A percentile compares a stretch with the other conserved stretches of the same genome.
These are phyloP conservation scores for Vannuccia rotundouncinata DNA, from an alignment of 2,888 invertebrate species.

Conservation along the genomic window DNA sequence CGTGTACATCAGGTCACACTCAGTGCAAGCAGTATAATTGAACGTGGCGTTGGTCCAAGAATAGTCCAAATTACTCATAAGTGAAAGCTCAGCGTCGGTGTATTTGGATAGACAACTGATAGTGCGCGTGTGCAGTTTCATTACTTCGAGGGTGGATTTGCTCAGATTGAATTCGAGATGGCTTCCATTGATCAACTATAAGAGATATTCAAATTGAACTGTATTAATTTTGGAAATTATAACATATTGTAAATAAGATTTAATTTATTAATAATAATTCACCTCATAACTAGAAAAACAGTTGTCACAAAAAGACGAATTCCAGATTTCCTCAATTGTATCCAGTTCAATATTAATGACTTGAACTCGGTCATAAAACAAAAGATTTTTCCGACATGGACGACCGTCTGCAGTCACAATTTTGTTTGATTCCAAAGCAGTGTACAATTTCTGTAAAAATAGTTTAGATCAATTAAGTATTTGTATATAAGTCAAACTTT, in stretches of 20 bases:
- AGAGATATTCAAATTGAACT: no score
- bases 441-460: neutral
- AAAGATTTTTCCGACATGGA: neutral
- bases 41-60: neutral
- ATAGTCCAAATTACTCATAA: neutral
- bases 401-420: neutral
- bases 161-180: neutral
- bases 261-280: no score
- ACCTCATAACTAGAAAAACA: neutral
- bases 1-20: neutral
- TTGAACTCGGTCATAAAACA: neutral
- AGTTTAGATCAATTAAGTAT: no score
- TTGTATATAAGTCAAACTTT: no score
- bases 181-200: neutral
- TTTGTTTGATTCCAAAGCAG: neutral
- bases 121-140: neutral
- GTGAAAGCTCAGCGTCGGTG: neutral
- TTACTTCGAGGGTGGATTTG: neutral
- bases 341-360: neutral
- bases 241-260: no score
- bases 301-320: neutral
- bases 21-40: neutral
- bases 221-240: no score
- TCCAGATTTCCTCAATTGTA: neutral
- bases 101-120: neutral